phyloP scores from a whole-genome alignment of 2,888 invertebrate genomes.

The Spodoptera exigua region DNA sequence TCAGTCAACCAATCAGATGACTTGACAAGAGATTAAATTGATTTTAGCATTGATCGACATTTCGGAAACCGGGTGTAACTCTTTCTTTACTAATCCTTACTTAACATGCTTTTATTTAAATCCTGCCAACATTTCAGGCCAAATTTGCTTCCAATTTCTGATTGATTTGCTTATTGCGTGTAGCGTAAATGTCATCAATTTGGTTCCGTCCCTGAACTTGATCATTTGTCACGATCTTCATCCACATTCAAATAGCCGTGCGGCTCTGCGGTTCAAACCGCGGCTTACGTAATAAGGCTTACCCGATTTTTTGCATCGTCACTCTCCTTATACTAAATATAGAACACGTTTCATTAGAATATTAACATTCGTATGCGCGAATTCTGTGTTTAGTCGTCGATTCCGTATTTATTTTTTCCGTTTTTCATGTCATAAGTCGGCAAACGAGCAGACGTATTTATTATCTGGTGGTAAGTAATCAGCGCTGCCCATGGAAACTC shows the following conservation, averaged over 20 bases:
- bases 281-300: conserved; percentile 29
- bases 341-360: conserved; percentile 48
- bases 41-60: no score
- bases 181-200: conserved; percentile 50
- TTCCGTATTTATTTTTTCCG: no score
- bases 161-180: conserved; percentile 44
- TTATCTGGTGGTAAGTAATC: no score
- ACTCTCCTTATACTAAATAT: conserved; percentile 34
- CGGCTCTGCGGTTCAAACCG: conserved; percentile 32
- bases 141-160: conserved; percentile 27
- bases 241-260: conserved; percentile 44
- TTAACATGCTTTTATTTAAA: background rate
- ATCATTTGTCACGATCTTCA: conserved; percentile 55
- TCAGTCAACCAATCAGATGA: no score
- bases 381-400: no score
- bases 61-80: no score
- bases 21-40: no score
- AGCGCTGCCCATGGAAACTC: no score
- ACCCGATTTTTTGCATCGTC: conserved; percentile 39
- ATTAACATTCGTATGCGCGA: no score
- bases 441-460: no score
- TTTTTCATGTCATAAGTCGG: no score
- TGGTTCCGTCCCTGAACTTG: conserved; percentile 55
- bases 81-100: no score
- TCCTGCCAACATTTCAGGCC: background rate